A percentile compares a stretch with the other conserved stretches of the same genome.
phyloP scores from a whole-genome alignment of 2,888 invertebrate species.

The Automeris io region DNA sequence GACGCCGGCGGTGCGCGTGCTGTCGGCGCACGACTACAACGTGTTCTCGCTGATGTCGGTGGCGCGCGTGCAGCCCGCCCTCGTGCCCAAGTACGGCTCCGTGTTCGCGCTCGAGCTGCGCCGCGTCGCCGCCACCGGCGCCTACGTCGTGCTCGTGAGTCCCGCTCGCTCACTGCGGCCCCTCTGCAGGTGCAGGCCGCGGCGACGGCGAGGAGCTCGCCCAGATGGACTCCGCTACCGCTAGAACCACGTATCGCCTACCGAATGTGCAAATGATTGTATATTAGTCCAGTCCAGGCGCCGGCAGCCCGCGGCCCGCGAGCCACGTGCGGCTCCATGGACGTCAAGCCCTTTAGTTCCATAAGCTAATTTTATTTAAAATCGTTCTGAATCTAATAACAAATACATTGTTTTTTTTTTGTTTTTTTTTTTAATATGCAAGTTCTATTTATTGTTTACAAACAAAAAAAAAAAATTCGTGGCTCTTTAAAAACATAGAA shows the following conservation, averaged over 20 bases:
- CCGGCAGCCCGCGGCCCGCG: no score
- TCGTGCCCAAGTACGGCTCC: conserved; percentile 23
- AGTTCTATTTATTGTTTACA: no score
- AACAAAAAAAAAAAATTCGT: no score
- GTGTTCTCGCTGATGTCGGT: conserved; percentile 23
- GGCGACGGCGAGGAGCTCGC: background rate
- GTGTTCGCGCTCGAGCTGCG: conserved; percentile 31
- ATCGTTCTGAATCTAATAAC: no score
- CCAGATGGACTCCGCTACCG: background rate
- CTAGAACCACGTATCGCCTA: background rate
- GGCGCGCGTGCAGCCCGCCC: conserved; percentile 18
- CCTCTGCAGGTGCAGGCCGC: background rate
- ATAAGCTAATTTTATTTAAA: no score
- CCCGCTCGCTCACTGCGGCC: background rate
- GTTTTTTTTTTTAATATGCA: no score
- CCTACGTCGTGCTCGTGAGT: conserved; percentile 37
- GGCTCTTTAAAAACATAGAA: no score
- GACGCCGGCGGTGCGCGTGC: conserved; percentile 22
- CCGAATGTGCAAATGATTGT: background rate
- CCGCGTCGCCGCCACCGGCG: conserved; percentile 17
- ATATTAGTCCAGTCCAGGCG: background rate
- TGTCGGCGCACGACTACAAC: conserved; percentile 31
- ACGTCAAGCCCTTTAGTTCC: background rate
- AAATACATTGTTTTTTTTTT: no score
- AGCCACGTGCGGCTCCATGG: background rate